Evolutionary conservation across 2,113 vertebrate genomes (phyloP), one percentile per base, ranked within the genome.

Genomic region (Notothenia coriiceps): DNA sequence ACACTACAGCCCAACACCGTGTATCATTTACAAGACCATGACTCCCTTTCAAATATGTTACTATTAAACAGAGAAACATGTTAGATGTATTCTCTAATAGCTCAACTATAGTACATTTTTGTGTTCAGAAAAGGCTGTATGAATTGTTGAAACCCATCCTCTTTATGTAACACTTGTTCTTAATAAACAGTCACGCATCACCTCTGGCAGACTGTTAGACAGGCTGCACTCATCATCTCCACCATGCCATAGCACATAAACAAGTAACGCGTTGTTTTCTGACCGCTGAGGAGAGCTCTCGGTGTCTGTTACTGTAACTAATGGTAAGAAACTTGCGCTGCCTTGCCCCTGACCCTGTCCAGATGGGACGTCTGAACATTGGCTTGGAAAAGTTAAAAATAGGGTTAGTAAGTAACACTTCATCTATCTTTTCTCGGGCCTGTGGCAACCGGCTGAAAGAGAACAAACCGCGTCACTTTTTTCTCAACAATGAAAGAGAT

Each of bases 331-430:
- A 86, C 80, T 77, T 49, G 51, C 2, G 49, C 82, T 85, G 83
- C 85, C n/a, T 80, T 78, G 86, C 79, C 82, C 74, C 72, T 90
- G 91, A 92, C 79, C 89, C 69, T 54, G 84, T 89, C 88, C 93
- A 93, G 91, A 92, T 94, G 91, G 82, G 84, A 82, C 8, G 84
- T 88, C 89, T 83, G 88, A 92, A 77, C 15, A 54, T 59, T 62
- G 83, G 70, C 83, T 91, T 82, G 84, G 88, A 92, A 92, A 92
- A 90, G 90, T 90, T 92, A 92, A 92, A 94, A 92, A 93, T 93
- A 94, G 25, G 25, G 25, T 25, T 25, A 25, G 25, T 25, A 86
- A 91, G 88, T 89, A 87, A 91, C 88, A 92, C 91, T 92, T 89
- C 88, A 91, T 92, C 85, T 79, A 80, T 90, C 89, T 89, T 66